Evolutionary conservation across 2,797 vertebrate genomes (phyloP), one percentile per base, ranked within the genome.

Genomic region (Brachymystax lenok): DNA sequence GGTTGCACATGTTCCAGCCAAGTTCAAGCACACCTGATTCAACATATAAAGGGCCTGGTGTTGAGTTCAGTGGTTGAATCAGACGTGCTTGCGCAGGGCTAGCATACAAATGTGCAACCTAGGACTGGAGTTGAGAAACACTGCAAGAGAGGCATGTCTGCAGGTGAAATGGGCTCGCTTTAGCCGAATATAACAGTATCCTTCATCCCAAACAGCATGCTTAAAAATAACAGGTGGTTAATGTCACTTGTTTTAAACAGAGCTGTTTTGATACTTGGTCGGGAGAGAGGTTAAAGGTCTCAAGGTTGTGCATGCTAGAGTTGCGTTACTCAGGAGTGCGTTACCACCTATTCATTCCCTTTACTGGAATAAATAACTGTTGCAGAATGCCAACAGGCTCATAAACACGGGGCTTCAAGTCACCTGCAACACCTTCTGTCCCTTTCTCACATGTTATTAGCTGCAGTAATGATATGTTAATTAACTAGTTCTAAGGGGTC

Each of bases 251-350:
- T 33, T 74, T 73, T 79, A 71, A 46, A 50, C 17, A 33, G 30
- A 46, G 13, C 50, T 59, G 61, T 80, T 73, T 76, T 76, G 50
- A 78, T 74, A 64, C 80, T 68, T 77, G 24, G 16, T 63, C n/a
- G 69, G 54, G 71, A 72, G 24, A 24, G 61, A 74, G 54, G 76
- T 76, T 51, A 74, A 74, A 56, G 69, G 7, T 59, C 21, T 52
- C 16, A 54, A 50, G 69, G 12, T 59, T 27, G 59, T 19, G 40
- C 66, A 64, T 50, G 46, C 51, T 21, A 71, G 67, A 71, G 28
- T 79, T 82, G 66, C 27, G 54, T 68, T 66, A 67, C 76, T 56
- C 33, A 27, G 50, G 27, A 46, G 71, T 6, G 7, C 16, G 28
- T 74, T 64, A 71, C 3, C 73, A 54, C 63, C 63, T 59, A 52